Evolutionary conservation across 2,888 invertebrate species (phyloP).

Genomic region (Coecobrya sp.): DNA sequence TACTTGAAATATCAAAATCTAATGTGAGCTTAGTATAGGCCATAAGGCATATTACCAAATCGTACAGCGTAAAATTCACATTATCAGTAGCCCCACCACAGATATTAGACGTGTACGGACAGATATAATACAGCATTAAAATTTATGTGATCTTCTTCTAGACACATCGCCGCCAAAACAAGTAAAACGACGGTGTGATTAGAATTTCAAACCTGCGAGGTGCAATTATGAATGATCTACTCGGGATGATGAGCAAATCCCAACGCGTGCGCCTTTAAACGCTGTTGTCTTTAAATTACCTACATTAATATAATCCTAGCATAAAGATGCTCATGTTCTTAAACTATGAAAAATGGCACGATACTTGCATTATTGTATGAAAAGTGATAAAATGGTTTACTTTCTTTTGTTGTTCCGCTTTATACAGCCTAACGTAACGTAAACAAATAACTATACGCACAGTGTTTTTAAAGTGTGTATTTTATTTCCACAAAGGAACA

Average conservation of each 20-base stretch:
- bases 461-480: background rate
- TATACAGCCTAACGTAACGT: slow-evolving; percentile 45
- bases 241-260: background rate
- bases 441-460: background rate
- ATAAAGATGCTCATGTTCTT: no score
- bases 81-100: background rate
- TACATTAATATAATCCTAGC: background rate
- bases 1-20: no score
- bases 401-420: slow-evolving; percentile 76
- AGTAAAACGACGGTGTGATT: slow-evolving; percentile 13
- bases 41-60: background rate
- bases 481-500: background rate
- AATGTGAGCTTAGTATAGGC: no score
- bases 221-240: background rate
- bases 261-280: no score
- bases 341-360: slow-evolving; percentile 63
- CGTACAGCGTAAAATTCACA: background rate
- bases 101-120: no score
- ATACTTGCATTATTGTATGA: slow-evolving; percentile 40
- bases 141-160: slow-evolving; percentile 7
- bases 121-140: background rate
- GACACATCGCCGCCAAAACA: slow-evolving; percentile 59
- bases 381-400: slow-evolving; percentile 67
- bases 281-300: no score
- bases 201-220: slow-evolving; percentile 18